Percentiles rank a stretch among this genome's conserved stretches.
These are phyloP conservation scores for Scolanthus callimorphus DNA, from an alignment of 92 coral and sea anemone genomes.

Conservation along the genomic window DNA sequence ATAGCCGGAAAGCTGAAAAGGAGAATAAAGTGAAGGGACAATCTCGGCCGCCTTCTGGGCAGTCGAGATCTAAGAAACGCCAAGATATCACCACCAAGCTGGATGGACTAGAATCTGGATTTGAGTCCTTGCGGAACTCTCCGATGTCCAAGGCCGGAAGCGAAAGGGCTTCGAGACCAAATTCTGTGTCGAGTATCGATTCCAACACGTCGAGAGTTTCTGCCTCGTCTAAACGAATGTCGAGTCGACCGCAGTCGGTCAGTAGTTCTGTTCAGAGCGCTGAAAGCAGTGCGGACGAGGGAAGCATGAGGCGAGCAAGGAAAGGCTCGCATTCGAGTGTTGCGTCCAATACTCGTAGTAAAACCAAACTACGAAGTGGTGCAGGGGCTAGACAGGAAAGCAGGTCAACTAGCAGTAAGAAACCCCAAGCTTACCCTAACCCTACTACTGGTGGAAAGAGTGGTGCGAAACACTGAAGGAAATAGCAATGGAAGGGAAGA, in stretches of 20 bases:
- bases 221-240: too few relatives aligned
- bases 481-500: background rate
- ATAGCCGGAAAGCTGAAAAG: too few relatives aligned
- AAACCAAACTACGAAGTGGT: background rate
- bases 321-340: background rate
- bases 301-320: background rate
- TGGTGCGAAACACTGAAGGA: too few relatives aligned
- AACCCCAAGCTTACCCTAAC: too few relatives aligned
- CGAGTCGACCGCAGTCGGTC: background rate
- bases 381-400: background rate
- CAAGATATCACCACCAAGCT: slow-evolving; percentile 29
- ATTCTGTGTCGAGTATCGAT: background rate
- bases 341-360: background rate
- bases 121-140: slow-evolving; percentile 4
- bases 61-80: slow-evolving; percentile 11
- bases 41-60: slow-evolving; percentile 30
- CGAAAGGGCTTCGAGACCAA: background rate
- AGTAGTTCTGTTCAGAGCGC: background rate
- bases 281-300: background rate
- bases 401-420: too few relatives aligned
- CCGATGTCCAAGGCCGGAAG: slow-evolving; percentile 13
- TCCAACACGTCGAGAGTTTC: too few relatives aligned
- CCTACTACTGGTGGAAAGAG: too few relatives aligned
- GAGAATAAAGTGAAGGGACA: too few relatives aligned
- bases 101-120: slow-evolving; percentile 17